Base-by-base conservation (phyloP, 2,113 vertebrate genomes). In the Sebastes fasciatus region DNA sequence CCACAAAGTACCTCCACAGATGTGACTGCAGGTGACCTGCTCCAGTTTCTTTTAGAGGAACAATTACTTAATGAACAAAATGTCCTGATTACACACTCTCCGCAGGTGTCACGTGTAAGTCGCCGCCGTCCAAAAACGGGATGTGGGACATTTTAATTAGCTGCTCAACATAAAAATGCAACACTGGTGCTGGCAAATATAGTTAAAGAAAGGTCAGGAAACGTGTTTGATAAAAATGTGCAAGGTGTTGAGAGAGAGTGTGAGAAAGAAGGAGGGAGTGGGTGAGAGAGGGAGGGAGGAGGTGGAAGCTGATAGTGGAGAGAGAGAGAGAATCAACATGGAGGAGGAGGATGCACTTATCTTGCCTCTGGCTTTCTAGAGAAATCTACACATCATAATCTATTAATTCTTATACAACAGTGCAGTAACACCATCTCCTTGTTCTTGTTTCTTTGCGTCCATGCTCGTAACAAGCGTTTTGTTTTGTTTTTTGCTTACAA, bases 61-160 rank as follows among this genome's bases (percentile, higher is more conserved):
- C 77, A 81, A 69, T 77, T 64, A 81, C 74, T 51, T 74, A 82
- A 79, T 78, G 70, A 70, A 21, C 21, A 49, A 71, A 58, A 55
- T 61, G 71, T 43, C 67, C 79, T 65, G 49, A 69, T 74, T 34
- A 34, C 34, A 34, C 34, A 34, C 34, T 34, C 34, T 34, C 34
- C 34, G 2, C 34, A 34, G 34, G 34, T 34, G 34, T 34, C 34
- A 34, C 34, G 34, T 34, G 34, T 34, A 34, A 34, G 34, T 34
- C 34, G 34, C 4, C 34, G 34, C 34, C 34, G 34, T 34, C 34
- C 34, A 34, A 34, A 34, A 34, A 65, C 0, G 16, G 62, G 69
- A 86, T 45, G 63, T 82, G 69, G 74, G 73, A 72, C 85, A 67
- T 87, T 85, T 87, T 89, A 87, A 87, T 85, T 83, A 85, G 82